Evolutionary conservation across 1,140 invertebrate species (phyloP).

Genomic region (Hesperophylax magnus): DNA sequence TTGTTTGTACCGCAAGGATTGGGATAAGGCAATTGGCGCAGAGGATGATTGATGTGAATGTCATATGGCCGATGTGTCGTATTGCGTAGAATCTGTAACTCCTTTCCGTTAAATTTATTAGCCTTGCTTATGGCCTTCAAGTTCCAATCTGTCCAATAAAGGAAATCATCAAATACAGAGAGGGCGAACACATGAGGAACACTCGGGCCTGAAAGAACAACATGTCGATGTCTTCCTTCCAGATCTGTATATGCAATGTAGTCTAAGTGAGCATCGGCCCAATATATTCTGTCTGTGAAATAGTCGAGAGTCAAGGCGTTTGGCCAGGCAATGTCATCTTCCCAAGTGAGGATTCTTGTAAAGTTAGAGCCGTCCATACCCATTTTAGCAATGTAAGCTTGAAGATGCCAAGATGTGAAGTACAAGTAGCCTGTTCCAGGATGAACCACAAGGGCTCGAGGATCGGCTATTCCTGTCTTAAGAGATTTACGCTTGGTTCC

Average conservation of each 20-base stretch:
- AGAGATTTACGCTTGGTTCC: slow-evolving; percentile 93
- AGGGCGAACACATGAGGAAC: slow-evolving; percentile 97
- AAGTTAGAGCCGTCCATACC: slow-evolving; percentile 97
- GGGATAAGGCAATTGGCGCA: slow-evolving; percentile 85
- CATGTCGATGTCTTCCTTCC: slow-evolving; percentile 87
- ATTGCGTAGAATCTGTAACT: slow-evolving; percentile 85
- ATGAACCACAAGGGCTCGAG: slow-evolving; percentile 94
- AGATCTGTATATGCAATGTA: slow-evolving; percentile 96
- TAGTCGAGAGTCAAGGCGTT: slow-evolving; percentile 98
- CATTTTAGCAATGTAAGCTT: slow-evolving; percentile 97
- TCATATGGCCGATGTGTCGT: slow-evolving; percentile 97
- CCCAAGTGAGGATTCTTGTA: slow-evolving; percentile 90
- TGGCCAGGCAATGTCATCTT: slow-evolving; percentile 97
- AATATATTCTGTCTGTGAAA: slow-evolving; percentile 94
- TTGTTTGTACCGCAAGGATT: slow-evolving; percentile 96
- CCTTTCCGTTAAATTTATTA: slow-evolving; percentile 89
- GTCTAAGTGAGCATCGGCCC: slow-evolving; percentile 98
- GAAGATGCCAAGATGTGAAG: slow-evolving; percentile 96
- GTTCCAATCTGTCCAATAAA: slow-evolving; percentile 99
- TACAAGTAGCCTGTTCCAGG: slow-evolving; percentile 95
- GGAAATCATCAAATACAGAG: slow-evolving; percentile 92
- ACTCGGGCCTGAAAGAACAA: slow-evolving; percentile 82
- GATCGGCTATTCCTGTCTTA: slow-evolving; percentile 90
- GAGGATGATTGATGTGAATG: slow-evolving; percentile 90
- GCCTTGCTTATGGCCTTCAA: slow-evolving; percentile 88